A percentile compares a stretch with the other conserved stretches of the same genome.
phyloP scores from a whole-genome alignment of 1,140 invertebrate genomes.

The Acromyrmex charruanus region DNA sequence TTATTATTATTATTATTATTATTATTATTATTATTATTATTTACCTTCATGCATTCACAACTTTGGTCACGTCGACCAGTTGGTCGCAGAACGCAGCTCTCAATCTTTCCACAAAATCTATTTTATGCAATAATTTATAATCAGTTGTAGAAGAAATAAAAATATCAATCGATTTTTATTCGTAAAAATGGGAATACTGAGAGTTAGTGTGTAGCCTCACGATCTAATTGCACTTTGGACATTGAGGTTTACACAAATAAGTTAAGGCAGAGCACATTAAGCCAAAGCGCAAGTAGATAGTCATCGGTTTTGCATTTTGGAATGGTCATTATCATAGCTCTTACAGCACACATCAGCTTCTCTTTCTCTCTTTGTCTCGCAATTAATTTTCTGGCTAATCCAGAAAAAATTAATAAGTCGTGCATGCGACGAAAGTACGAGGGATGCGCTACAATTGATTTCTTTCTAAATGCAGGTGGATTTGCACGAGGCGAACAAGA shows the following conservation, averaged over 20 bases:
- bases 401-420: neutral
- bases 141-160: neutral
- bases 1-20: neutral
- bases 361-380: constrained; percentile 52
- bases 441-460: neutral
- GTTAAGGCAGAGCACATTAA: constrained; percentile 18
- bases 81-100: constrained; percentile 13
- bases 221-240: constrained; percentile 49
- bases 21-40: neutral
- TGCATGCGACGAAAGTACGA: constrained; percentile 17
- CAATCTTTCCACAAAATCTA: neutral
- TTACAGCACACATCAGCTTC: constrained; percentile 42
- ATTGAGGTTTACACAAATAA: neutral
- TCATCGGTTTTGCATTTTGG: constrained; percentile 44
- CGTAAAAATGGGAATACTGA: neutral
- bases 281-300: constrained; percentile 43
- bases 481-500: constrained; percentile 93
- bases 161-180: neutral
- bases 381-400: constrained; percentile 35
- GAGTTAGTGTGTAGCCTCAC: constrained; percentile 11
- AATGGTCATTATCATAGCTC: constrained; percentile 52
- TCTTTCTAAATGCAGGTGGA: constrained; percentile 88
- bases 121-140: neutral
- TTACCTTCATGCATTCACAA: constrained; percentile 43
- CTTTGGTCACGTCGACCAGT: constrained; percentile 19